phyloP scores from a whole-genome alignment of 2,797 vertebrate genomes.

The Macropus fuliginosus region DNA sequence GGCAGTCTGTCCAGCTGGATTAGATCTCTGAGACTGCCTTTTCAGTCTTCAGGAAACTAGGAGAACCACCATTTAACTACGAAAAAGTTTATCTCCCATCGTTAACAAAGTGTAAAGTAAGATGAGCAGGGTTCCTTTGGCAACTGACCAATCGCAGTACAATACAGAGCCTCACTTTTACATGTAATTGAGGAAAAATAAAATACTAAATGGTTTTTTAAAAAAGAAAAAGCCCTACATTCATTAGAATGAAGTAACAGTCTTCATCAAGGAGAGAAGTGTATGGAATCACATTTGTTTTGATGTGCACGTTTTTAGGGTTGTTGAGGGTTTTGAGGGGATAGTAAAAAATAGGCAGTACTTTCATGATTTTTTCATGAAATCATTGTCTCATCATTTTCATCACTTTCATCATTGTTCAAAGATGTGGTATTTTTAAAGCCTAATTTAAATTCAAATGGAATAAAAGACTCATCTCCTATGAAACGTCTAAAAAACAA shows the following conservation, averaged over 20 bases:
- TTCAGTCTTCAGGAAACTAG: not conserved
- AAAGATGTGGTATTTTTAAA: too few species aligned
- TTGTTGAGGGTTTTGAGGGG: too few species aligned
- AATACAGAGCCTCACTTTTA: not conserved
- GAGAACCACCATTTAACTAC: not conserved
- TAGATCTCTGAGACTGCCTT: not conserved
- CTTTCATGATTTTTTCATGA: too few species aligned
- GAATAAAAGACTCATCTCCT: too few species aligned
- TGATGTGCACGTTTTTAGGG: too few species aligned
- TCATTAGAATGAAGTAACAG: not conserved
- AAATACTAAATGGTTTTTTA: not conserved
- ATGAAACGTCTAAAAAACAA: too few species aligned
- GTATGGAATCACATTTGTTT: too few species aligned
- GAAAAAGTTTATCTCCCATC: not conserved
- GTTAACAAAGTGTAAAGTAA: not conserved
- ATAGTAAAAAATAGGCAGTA: too few species aligned
- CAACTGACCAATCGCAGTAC: not conserved
- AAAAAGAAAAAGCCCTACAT: too few species aligned
- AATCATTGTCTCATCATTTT: too few species aligned
- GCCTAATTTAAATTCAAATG: too few species aligned
- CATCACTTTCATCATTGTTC: too few species aligned
- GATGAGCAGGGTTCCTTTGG: not conserved
- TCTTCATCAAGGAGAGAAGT: not conserved
- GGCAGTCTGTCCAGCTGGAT: not conserved
- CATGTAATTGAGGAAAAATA: not conserved